Evolutionary conservation across 2,888 invertebrate genomes (phyloP).

Genomic region (Stenichneumon culpator): DNA sequence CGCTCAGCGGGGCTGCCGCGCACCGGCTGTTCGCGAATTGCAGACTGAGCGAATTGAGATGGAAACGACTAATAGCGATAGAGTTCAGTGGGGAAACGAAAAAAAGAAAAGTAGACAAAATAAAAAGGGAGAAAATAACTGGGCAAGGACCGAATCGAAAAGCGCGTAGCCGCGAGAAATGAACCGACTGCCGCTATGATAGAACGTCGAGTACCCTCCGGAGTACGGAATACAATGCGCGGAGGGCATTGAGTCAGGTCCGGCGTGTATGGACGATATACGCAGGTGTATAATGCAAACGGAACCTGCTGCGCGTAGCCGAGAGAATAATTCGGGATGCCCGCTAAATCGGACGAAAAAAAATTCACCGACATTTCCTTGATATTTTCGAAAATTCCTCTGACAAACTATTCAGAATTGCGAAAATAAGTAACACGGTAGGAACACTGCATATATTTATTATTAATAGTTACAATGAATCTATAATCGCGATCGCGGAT

Average conservation of each 20-base stretch:
- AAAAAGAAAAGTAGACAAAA: not conserved
- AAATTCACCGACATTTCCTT: too few relatives aligned
- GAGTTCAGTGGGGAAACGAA: not conserved
- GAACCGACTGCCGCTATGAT: conserved; percentile 53
- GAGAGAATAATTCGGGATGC: too few relatives aligned
- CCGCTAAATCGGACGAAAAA: too few relatives aligned
- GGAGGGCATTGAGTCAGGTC: conserved; percentile 9
- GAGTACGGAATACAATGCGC: not conserved
- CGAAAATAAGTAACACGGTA: too few relatives aligned
- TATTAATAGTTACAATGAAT: too few relatives aligned
- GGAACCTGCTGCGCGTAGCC: not conserved
- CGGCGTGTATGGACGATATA: not conserved
- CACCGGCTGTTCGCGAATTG: conserved; percentile 51
- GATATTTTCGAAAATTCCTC: too few relatives aligned
- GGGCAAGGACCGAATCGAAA: conserved; percentile 50
- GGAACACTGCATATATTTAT: too few relatives aligned
- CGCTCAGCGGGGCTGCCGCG: too few relatives aligned
- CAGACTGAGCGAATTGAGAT: conserved; percentile 53
- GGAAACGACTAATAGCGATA: conserved; percentile 41
- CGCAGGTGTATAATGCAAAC: conserved; percentile 7
- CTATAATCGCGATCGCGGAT: too few relatives aligned
- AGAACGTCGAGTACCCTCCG: conserved; percentile 43
- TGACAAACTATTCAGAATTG: too few relatives aligned
- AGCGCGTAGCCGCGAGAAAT: conserved; percentile 35
- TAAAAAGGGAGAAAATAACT: conserved; percentile 30